Conservation (phyloP, 2,888 invertebrate genomes). For the Hydrotaea diabolus region DNA sequence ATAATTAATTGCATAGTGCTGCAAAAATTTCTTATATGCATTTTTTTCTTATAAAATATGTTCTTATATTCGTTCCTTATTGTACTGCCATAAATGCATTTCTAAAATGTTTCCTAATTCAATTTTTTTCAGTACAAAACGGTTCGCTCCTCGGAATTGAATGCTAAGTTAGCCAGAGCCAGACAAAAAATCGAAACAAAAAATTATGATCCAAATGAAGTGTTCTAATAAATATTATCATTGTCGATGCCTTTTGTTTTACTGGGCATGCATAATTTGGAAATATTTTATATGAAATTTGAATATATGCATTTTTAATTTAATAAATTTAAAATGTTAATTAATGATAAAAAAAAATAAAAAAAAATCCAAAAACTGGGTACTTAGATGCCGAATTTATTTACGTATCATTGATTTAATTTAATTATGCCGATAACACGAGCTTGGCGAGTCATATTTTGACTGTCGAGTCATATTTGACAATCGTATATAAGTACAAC, state of each 20-base stretch:
- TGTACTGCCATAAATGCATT: too few species aligned
- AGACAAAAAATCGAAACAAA: slow-evolving; percentile 85
- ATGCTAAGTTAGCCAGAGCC: slow-evolving; percentile 87
- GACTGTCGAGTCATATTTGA: too few species aligned
- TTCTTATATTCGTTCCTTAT: too few species aligned
- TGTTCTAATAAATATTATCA: slow-evolving; percentile 70
- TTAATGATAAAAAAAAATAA: slow-evolving; percentile 2
- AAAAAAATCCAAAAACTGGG: not conserved
- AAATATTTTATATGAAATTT: not conserved
- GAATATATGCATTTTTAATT: slow-evolving; percentile 29
- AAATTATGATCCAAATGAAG: slow-evolving; percentile 73
- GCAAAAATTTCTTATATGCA: too few species aligned
- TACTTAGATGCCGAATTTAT: not conserved
- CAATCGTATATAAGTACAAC: too few species aligned
- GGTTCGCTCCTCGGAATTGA: slow-evolving; percentile 87
- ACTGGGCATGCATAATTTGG: not conserved
- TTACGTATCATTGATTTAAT: not conserved
- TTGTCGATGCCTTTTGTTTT: not conserved
- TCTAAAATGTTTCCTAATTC: not conserved
- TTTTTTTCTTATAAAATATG: too few species aligned
- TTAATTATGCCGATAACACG: too few species aligned
- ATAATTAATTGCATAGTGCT: too few species aligned
- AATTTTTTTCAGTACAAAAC: slow-evolving; percentile 87
- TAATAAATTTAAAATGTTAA: slow-evolving; percentile 20
- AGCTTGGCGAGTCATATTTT: too few species aligned